Evolutionary conservation across 2,888 invertebrate species (phyloP), one percentile per base, ranked within the genome.

Genomic region (Itoplectis maculator): DNA sequence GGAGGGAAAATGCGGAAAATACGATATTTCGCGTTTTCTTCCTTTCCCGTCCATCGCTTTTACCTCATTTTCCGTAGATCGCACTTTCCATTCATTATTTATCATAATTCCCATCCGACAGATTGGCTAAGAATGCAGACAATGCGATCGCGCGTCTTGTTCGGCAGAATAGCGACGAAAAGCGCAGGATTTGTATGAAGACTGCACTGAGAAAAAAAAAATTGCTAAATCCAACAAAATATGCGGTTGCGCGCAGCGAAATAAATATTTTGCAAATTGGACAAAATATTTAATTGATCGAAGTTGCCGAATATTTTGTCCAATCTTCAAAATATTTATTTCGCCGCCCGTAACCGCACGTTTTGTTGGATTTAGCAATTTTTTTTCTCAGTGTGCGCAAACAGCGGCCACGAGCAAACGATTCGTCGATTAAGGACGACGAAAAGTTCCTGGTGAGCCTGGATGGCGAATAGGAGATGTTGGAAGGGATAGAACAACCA

Each of bases 81-180:
- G 47, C 23, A 9, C 56, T 59, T 76, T 75, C 54, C 65, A 49
- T 23, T 40, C 56, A 42, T 80, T 70, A 75, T 70, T 80, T 80
- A 68, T 76, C 45, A 47, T 80, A 80, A 76, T 75, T 47, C 56
- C 40, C 59, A 29, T 61, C 51, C 9, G 68, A 49, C 35, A 61
- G 61, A 75, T 74, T 54, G 23, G 42, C n/a, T 42, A 29, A 70
- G 54, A 23, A 75, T 35, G 13, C 13, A 29, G 66, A 51, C 23
- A 37, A 68, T 74, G 49, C 40, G 23, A 9, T 51, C 11, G 40
- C n/a, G 45, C 56, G 9, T 11, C 29, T 61, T 1, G 47, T 47
- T 20, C 0, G 42, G 23, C 45, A 65, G 54, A 63, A 47, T 2
- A 47, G 49, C 40, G 37, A 15, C 51, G 59, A 37, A 42, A 20